phyloP scores from a whole-genome alignment of 2,888 invertebrate species.

The Cryptophagus acutangulus region DNA sequence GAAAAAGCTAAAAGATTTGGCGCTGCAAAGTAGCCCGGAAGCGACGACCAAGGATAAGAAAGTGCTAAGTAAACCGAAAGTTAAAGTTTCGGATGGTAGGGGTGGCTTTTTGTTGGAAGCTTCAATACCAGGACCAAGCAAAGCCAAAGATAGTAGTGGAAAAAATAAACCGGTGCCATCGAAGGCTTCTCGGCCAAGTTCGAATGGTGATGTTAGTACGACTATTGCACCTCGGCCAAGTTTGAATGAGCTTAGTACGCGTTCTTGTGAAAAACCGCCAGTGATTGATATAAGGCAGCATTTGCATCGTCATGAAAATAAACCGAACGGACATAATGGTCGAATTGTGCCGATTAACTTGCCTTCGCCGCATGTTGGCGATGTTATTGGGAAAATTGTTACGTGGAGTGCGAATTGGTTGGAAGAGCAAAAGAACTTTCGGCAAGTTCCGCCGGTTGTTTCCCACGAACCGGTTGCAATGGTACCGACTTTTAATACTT shows the following conservation, averaged over 20 bases:
- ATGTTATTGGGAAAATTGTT: slow-evolving; percentile 55
- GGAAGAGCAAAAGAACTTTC: slow-evolving; percentile 50
- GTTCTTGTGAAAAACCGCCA: neutral
- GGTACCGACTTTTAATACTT: slow-evolving; percentile 55
- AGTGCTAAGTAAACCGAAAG: slow-evolving; percentile 39
- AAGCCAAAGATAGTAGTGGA: too few relatives aligned
- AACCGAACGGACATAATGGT: neutral
- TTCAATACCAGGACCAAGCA: neutral
- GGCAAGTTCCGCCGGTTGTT: slow-evolving; percentile 55
- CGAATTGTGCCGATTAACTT: neutral
- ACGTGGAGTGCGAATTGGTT: slow-evolving; percentile 66
- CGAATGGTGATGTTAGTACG: neutral
- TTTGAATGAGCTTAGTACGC: neutral
- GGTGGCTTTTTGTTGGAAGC: slow-evolving; percentile 24
- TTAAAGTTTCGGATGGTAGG: slow-evolving; percentile 32
- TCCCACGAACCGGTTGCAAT: slow-evolving; percentile 45
- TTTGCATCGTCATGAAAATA: neutral
- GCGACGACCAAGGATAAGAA: slow-evolving; percentile 43
- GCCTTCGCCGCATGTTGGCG: slow-evolving; percentile 36
- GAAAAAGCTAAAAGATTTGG: neutral
- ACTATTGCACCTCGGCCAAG: neutral
- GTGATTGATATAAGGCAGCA: neutral
- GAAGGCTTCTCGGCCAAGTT: neutral
- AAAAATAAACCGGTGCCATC: too few relatives aligned
- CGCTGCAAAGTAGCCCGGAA: neutral